Conservation (phyloP, 2,797 vertebrate species). For the Pristis pectinata region DNA sequence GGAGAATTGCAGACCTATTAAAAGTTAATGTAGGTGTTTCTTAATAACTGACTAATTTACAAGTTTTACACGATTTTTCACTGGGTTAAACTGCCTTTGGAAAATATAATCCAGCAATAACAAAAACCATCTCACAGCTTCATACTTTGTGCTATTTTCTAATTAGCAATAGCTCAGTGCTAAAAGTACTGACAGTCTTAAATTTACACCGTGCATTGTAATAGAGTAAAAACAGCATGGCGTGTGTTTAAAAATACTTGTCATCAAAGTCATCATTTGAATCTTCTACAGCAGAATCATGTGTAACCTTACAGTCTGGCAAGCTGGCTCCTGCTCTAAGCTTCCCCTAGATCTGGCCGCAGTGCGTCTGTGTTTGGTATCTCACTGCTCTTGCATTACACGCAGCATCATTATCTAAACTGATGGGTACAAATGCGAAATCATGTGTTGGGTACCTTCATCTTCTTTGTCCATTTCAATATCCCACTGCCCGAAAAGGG, state of each 20-base stretch:
- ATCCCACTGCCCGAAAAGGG: too few species aligned
- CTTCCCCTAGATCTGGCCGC: too few species aligned
- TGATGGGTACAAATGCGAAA: too few species aligned
- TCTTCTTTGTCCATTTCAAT: too few species aligned
- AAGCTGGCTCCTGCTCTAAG: too few species aligned
- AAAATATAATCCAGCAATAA: neutral
- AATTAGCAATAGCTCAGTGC: neutral
- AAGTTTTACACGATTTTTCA: neutral
- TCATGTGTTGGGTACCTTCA: too few species aligned
- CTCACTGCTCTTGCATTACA: too few species aligned
- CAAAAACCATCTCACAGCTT: neutral
- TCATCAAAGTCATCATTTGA: too few species aligned
- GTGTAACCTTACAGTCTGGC: too few species aligned
- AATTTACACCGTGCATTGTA: neutral
- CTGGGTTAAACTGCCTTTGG: neutral
- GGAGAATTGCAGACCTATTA: neutral
- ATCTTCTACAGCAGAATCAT: too few species aligned
- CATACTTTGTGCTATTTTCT: neutral
- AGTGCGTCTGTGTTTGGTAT: too few species aligned
- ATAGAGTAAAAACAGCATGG: neutral
- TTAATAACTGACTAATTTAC: neutral
- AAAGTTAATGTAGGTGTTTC: neutral
- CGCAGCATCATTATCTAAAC: too few species aligned
- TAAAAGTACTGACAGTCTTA: neutral
- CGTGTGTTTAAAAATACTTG: neutral